Evolutionary conservation across 2,113 vertebrate species (phyloP).

Genomic region (Calidris pygmaea): DNA sequence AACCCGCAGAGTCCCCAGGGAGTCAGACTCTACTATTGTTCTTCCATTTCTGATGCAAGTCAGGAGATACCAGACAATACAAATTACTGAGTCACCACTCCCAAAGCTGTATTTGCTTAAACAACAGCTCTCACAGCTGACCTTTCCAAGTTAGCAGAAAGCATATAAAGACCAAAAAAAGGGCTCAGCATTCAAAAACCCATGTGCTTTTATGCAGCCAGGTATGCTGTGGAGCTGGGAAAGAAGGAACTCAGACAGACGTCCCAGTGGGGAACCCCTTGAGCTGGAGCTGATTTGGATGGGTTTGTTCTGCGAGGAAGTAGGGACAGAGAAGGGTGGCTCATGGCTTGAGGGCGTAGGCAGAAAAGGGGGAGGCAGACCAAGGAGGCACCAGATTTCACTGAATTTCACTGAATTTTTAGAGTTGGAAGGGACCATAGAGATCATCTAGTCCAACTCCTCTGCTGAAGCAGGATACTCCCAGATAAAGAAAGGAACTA

Average conservation of each 20-base stretch:
- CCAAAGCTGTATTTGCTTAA: slow-evolving; percentile 59
- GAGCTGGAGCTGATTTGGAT: not conserved
- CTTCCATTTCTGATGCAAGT: slow-evolving; percentile 59
- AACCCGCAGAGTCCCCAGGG: slow-evolving; percentile 10
- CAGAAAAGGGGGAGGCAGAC: not conserved
- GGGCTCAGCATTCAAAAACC: not conserved
- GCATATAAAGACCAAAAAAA: slow-evolving; percentile 8
- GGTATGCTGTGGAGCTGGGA: not conserved
- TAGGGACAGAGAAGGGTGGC: not conserved
- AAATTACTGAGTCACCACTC: slow-evolving; percentile 37
- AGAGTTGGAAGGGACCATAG: too few species aligned
- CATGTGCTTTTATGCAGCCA: not conserved
- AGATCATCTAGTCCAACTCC: too few species aligned
- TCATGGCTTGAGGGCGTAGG: not conserved
- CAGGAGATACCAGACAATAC: slow-evolving; percentile 52
- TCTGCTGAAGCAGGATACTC: too few species aligned
- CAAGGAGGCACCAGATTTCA: not conserved
- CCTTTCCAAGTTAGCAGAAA: slow-evolving; percentile 40
- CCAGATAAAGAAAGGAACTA: not conserved
- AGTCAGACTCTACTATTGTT: slow-evolving; percentile 51
- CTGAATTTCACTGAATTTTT: too few species aligned
- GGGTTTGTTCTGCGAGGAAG: not conserved
- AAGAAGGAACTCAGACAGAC: not conserved
- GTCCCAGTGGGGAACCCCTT: not conserved
- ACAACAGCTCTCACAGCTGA: slow-evolving; percentile 64